Conservation (phyloP, 2,113 vertebrate genomes). For the Sardina pilchardus region DNA sequence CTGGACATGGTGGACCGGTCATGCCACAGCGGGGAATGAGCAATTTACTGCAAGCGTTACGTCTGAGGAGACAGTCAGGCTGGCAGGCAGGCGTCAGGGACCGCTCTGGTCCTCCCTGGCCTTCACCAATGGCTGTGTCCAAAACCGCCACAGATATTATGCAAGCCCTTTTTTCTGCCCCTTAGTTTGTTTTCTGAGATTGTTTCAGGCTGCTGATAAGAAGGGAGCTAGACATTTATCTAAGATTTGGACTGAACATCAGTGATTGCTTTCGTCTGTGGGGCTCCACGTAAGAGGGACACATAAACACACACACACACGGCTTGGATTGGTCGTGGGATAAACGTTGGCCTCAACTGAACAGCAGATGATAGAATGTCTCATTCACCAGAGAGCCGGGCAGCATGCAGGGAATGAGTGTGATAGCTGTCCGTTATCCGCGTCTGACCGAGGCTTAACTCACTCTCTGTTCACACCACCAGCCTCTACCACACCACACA, state of each 20-base stretch:
- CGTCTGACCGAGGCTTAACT: background rate
- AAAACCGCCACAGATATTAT: constrained; percentile 25
- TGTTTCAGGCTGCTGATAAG: background rate
- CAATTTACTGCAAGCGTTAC: background rate
- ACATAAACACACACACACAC: background rate
- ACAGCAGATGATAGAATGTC: background rate
- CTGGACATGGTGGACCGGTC: background rate
- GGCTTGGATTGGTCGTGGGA: background rate
- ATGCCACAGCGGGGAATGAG: background rate
- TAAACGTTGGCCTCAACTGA: background rate
- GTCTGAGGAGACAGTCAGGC: background rate
- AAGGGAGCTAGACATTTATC: background rate
- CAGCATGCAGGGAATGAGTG: background rate
- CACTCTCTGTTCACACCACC: background rate
- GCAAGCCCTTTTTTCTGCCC: constrained; percentile 22
- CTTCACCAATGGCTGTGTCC: background rate
- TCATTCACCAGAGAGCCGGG: background rate
- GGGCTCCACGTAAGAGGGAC: background rate
- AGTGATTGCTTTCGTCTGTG: background rate
- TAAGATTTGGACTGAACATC: background rate
- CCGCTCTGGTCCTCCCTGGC: background rate
- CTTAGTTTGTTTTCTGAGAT: background rate
- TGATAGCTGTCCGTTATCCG: background rate
- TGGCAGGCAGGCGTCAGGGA: background rate
- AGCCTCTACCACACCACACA: background rate